These are phyloP conservation scores for Drosophila truncata DNA, from an alignment of 1,140 invertebrate genomes.

Conservation along the genomic window DNA sequence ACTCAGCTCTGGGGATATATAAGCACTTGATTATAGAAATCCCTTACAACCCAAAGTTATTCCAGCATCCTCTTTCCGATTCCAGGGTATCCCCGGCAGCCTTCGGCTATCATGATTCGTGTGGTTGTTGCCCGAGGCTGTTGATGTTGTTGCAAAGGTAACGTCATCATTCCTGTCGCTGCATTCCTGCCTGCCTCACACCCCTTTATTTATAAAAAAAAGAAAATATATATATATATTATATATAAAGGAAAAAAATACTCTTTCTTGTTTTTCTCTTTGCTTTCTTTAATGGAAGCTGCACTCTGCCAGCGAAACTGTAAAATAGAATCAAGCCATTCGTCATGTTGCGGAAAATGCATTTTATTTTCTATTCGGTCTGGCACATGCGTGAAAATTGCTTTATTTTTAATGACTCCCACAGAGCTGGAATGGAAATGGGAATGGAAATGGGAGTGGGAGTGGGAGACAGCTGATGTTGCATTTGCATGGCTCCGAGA, in stretches of 20 bases:
- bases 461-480: slow-evolving; percentile 47
- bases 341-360: slow-evolving; percentile 80
- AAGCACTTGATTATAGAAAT: neutral
- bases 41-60: too few relatives aligned
- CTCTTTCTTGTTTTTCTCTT: slow-evolving; percentile 20
- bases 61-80: neutral
- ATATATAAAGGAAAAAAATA: slow-evolving; percentile 47
- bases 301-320: slow-evolving; percentile 59
- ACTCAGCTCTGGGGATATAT: neutral
- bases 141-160: slow-evolving; percentile 29
- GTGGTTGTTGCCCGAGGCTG: slow-evolving; percentile 26
- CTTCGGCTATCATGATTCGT: slow-evolving; percentile 25
- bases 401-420: slow-evolving; percentile 79
- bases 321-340: slow-evolving; percentile 81
- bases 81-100: slow-evolving; percentile 26
- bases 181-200: neutral
- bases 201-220: slow-evolving; percentile 11
- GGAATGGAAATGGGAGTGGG: slow-evolving; percentile 2
- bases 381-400: slow-evolving; percentile 81
- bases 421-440: neutral
- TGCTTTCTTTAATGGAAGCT: slow-evolving; percentile 4
- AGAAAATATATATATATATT: slow-evolving; percentile 7
- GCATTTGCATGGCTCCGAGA: slow-evolving; percentile 39
- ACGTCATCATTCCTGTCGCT: slow-evolving; percentile 46
- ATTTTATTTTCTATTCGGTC: slow-evolving; percentile 77